Evolutionary conservation across 2,888 invertebrate genomes (phyloP).

Genomic region (Cremastinae sp.): DNA sequence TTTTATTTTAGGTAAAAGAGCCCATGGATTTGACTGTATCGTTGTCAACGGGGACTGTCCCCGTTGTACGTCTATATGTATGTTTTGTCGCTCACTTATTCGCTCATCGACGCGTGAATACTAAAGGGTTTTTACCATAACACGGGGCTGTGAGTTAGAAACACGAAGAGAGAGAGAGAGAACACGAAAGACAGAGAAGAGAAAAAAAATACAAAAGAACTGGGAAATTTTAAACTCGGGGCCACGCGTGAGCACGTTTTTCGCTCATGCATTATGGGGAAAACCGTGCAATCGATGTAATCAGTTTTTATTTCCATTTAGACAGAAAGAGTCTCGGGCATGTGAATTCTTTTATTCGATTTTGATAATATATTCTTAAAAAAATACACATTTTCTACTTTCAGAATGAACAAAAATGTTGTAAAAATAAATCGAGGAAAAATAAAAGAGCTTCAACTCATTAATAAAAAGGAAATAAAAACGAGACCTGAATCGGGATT

Average conservation of each 20-base stretch:
- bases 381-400: not conserved
- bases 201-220: not conserved
- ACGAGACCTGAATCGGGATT: not conserved
- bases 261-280: conserved; percentile 30
- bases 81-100: conserved; percentile 47
- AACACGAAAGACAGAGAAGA: not conserved
- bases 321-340: not conserved
- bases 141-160: not conserved
- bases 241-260: conserved; percentile 23
- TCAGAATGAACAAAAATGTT: not conserved
- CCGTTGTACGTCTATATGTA: not conserved
- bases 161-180: not conserved
- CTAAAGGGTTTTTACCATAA: conserved; percentile 44
- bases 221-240: conserved; percentile 20
- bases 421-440: no score
- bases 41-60: conserved; percentile 6
- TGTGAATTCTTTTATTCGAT: not conserved
- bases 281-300: conserved; percentile 10
- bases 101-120: conserved; percentile 50
- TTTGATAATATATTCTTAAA: not conserved
- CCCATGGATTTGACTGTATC: conserved; percentile 2
- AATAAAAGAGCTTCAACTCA: not conserved
- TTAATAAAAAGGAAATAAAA: not conserved
- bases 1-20: not conserved
- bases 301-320: not conserved